Base-by-base conservation (phyloP, 2,888 invertebrate genomes). In the Apoda limacodes region DNA sequence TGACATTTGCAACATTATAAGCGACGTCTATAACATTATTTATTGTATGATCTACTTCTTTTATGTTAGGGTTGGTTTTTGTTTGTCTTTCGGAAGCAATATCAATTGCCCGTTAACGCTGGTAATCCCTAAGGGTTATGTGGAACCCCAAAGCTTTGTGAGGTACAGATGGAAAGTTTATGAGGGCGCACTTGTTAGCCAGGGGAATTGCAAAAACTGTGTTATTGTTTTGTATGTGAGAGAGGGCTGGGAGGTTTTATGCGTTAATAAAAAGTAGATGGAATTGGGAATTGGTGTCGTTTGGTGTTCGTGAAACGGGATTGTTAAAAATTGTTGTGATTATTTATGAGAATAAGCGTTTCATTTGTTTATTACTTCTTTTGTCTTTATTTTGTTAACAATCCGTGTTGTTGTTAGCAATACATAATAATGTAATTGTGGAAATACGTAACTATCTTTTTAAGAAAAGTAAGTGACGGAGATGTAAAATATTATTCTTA, bases 151-250 rank as follows among this genome's bases (percentile, higher is more conserved):
- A 64, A 70, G 70, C 67, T 61, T 67, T 67, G 69, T 58, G 62
- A 64, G 68, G 68, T 64, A 57, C 69, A 60, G 64, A 65, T 67
- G 61, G 66, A 58, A 72, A 63, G 61, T 75, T 76, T 76, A 75
- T 70, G 74, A 62, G 60, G 55, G 66, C 61, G 62, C 75, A 74
- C 71, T 76, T 72, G 72, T 72, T 68, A 60, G 56, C 52, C 51
- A 35, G 42, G 65, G 65, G 71, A 62, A 71, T 71, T 74, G 66
- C 65, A 74, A 74, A 76, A 72, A 75, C 57, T 59, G 59, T 63
- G 68, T 72, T 72, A 70, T 71, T 71, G 69, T 71, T 70, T 68
- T 60, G 62, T 63, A 65, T 59, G 49, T 43, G 50, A 50, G n/a
- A n/a, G 56, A 56, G 54, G 43, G 45, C 56, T 53, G 63, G 40